A percentile compares a stretch with the other conserved stretches of the same genome.
phyloP scores from a whole-genome alignment of 1,140 invertebrate genomes.

The Elymnias hypermnestra region DNA sequence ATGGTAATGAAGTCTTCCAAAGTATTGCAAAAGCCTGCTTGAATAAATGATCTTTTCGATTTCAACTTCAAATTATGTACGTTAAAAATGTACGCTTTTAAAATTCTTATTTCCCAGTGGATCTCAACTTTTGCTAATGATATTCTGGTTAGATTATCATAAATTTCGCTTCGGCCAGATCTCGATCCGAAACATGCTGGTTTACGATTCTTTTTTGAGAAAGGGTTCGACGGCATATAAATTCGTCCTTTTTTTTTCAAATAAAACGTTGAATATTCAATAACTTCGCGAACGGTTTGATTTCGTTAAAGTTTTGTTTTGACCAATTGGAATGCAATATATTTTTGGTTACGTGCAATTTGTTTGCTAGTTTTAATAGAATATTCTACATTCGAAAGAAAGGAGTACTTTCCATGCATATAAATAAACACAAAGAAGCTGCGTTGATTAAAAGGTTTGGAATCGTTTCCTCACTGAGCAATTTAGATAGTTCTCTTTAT shows the following conservation, averaged over 20 bases:
- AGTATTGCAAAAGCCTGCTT: too few species aligned
- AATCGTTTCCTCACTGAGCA: too few species aligned
- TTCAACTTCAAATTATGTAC: too few species aligned
- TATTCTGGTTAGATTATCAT: slow-evolving; percentile 41
- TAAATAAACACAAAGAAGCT: too few species aligned
- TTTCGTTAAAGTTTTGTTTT: background rate
- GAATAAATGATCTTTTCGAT: too few species aligned
- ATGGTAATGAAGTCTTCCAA: too few species aligned
- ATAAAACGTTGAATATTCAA: slow-evolving; percentile 6
- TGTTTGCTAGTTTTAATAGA: background rate
- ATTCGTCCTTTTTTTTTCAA: slow-evolving; percentile 10
- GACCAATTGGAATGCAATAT: background rate
- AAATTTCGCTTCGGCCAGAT: slow-evolving; percentile 31
- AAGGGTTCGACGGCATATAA: slow-evolving; percentile 3
- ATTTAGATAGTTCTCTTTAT: too few species aligned
- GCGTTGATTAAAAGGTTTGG: too few species aligned
- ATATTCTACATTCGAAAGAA: too few species aligned
- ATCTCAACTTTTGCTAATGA: slow-evolving; percentile 21
- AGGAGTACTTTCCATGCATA: too few species aligned
- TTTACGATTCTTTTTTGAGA: slow-evolving; percentile 11
- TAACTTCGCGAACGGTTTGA: too few species aligned
- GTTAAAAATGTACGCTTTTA: slow-evolving; percentile 1
- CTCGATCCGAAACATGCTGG: slow-evolving; percentile 11
- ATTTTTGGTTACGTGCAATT: background rate
- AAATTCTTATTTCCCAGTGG: slow-evolving; percentile 2